Evolutionary conservation across 2,888 invertebrate species (phyloP), one percentile per base, ranked within the genome.

Genomic region (Ditula angustiorana): DNA sequence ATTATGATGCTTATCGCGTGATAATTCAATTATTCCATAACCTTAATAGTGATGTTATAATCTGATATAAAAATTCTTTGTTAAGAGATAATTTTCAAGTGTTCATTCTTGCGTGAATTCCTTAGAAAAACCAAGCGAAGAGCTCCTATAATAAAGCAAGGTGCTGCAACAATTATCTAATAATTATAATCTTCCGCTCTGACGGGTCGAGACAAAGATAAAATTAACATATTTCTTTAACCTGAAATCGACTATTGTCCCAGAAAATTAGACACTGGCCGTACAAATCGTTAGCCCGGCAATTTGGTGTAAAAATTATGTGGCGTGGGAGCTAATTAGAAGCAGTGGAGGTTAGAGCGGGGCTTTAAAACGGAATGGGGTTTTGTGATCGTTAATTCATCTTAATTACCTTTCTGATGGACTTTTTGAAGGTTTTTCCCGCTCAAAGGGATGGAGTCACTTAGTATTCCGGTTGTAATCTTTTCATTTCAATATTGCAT

Each of bases 111-210:
- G 73, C 75, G 74, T 74, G 71, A 77, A 80, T 78, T 74, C 73
- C 69, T 73, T 68, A 71, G 76, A 77, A 78, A 75, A 77, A 74
- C 78, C 78, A 81, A 78, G 74, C 77, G 74, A 19, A 16, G 41
- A 41, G 41, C 41, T 41, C 74, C 69, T 75, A 80, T 75, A 80
- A 81, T 79, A 80, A 83, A 83, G 79, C 77, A 80, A 81, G 77
- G 76, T 81, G 77, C 76, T 80, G 79, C 72, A 81, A 83, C 80
- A 85, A 85, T 87, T 85, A 86, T 79, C 77, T 81, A 82, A 90
- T 91, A 90, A 91, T 92, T 92, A 92, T 89, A 90, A 88, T 88
- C 88, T 88, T 90, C 83, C 90, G 90, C 88, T 87, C 87, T 80
- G 86, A 53, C 83, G 89, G 79, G 63, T 74, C 80, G 80, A 79